Percentiles rank a stretch among this genome's conserved stretches.
These are phyloP conservation scores for Rhea pennata DNA, from an alignment of 2,113 vertebrate species.

Conservation along the genomic window DNA sequence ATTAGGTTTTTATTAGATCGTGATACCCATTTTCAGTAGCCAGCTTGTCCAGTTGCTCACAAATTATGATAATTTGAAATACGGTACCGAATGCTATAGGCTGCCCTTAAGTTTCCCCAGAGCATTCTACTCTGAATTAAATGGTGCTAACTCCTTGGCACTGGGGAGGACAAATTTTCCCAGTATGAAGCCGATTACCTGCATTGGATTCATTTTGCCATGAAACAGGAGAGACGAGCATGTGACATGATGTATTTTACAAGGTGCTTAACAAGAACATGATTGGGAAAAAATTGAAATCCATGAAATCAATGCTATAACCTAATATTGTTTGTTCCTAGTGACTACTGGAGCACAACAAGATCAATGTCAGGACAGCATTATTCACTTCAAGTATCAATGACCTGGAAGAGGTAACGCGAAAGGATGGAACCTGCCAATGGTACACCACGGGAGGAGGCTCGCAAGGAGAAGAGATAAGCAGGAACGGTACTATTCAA, in stretches of 20 bases:
- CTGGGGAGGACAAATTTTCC: not conserved
- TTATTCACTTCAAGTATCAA: conserved; percentile 68
- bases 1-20: not conserved
- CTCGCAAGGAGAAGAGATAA: not conserved
- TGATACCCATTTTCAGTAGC: conserved; percentile 8
- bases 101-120: not conserved
- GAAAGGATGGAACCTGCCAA: not conserved
- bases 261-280: conserved; percentile 67
- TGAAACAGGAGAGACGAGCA: not conserved
- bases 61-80: conserved; percentile 40
- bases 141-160: not conserved
- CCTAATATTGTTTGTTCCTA: conserved; percentile 66
- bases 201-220: not conserved
- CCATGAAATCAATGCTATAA: conserved; percentile 76
- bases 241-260: conserved; percentile 58
- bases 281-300: conserved; percentile 67
- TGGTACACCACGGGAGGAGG: not conserved
- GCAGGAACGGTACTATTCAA: not conserved
- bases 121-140: not conserved
- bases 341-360: conserved; percentile 62
- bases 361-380: conserved; percentile 71
- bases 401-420: conserved; percentile 50
- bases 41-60: not conserved
- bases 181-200: not conserved
- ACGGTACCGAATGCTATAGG: not conserved